Evolutionary conservation across 2,113 vertebrate species (phyloP), one percentile per base, ranked within the genome.

Genomic region (Esox niger): DNA sequence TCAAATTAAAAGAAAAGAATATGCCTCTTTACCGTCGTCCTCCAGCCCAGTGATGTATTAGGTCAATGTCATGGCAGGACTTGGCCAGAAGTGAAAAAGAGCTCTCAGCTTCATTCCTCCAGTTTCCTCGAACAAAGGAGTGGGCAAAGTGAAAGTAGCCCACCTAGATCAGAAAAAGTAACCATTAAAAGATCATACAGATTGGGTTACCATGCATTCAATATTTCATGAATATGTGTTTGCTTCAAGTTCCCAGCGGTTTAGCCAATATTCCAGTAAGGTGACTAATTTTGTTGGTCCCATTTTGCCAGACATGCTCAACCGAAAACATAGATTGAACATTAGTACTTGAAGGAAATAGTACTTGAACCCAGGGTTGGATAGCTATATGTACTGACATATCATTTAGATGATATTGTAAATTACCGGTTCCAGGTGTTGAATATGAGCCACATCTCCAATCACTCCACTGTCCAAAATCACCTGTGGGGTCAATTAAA

Each of bases 111-210:
- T 95, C 91, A 17, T 93, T 94, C 68, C 93, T 89, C 93, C 93
- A 95, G 81, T 91, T 95, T 11, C 93, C 93, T 68, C 93, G 89
- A 32, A 95, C 93, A 76, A 89, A 94, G 0, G 93, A 94, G 82
- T 95, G 93, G 57, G 93, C 92, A 74, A 95, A 95, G 73, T 94
- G 93, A 79, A 91, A 93, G 81, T 82, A 91, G 0, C 93, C 93
- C 62, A 95, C 87, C 93, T 94, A 68, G 15, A 74, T 73, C n/a
- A 76, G 68, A 83, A 1, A 30, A 26, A 52, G 47, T 21, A 21
- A 52, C 38, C 38, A 21, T 52, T 17, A n/a, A 52, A 6, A 52
- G 7, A 11, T 21, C 15, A 21, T 17, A n/a, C 47, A 52, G 47
- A 68, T 6, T 9, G n/a, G n/a, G n/a, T n/a, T n/a, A n/a, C n/a